phyloP scores from a whole-genome alignment of 1,140 invertebrate species.

The Dreissena rostriformis region DNA sequence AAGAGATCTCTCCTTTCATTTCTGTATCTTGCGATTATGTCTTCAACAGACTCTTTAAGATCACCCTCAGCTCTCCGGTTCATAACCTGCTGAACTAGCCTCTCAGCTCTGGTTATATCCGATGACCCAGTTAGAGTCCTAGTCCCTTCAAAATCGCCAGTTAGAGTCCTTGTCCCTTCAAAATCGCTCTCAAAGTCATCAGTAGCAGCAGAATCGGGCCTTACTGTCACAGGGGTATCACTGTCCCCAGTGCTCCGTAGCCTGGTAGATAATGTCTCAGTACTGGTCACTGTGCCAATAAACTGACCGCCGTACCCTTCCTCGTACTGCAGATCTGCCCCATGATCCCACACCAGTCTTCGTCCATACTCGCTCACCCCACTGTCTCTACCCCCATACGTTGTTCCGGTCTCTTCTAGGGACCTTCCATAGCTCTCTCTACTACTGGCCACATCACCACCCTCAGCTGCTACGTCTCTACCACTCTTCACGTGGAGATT shows the following conservation, averaged over 20 bases:
- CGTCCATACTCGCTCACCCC: conserved; percentile 57
- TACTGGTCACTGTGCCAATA: conserved; percentile 63
- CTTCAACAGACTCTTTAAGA: conserved; percentile 58
- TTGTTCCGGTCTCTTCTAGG: conserved; percentile 50
- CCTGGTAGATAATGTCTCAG: conserved; percentile 52
- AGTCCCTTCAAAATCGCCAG: conserved; percentile 26
- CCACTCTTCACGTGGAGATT: conserved; percentile 9
- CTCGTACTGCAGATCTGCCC: conserved; percentile 69
- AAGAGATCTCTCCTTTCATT: conserved; percentile 43
- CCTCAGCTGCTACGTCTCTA: conserved; percentile 17
- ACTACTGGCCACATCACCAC: conserved; percentile 20
- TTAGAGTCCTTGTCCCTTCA: conserved; percentile 35
- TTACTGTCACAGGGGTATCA: conserved; percentile 19
- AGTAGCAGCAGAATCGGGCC: conserved; percentile 48
- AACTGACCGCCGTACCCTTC: conserved; percentile 61
- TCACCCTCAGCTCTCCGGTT: conserved; percentile 49
- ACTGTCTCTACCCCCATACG: conserved; percentile 60
- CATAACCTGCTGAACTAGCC: conserved; percentile 46
- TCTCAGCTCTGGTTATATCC: conserved; percentile 46
- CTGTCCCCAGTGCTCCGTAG: conserved; percentile 20
- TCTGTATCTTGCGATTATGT: conserved; percentile 64
- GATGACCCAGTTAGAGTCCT: conserved; percentile 29
- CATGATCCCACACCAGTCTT: conserved; percentile 73
- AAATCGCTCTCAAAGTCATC: conserved; percentile 45
- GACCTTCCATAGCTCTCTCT: conserved; percentile 49